Percentiles rank a stretch among this genome's conserved stretches.
Conservation (phyloP, 2,113 vertebrate genomes). For the Tyto alba region DNA sequence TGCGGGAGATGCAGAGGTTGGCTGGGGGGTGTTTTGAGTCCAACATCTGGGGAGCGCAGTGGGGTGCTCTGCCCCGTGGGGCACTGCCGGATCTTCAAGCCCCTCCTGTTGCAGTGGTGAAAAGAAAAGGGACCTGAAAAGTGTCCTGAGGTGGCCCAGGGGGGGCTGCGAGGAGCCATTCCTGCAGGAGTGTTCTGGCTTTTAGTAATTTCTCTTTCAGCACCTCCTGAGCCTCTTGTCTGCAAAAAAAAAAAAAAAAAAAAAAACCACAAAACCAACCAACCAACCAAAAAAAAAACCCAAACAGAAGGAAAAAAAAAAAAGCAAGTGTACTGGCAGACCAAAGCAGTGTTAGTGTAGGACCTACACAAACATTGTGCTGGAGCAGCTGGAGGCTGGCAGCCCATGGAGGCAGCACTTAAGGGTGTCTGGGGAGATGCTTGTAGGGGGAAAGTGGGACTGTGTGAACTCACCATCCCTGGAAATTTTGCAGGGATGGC, state of each 20-base stretch:
- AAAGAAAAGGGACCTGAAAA: background rate
- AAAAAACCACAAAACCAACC: too few relatives aligned
- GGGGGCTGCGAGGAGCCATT: background rate
- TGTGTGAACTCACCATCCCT: accelerated
- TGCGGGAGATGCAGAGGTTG: background rate
- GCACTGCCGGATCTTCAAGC: background rate
- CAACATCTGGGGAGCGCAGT: background rate
- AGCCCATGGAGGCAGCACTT: accelerated
- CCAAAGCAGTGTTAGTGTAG: background rate
- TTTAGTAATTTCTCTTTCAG: background rate
- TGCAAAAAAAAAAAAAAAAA: background rate
- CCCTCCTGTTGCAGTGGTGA: background rate
- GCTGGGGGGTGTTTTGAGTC: background rate
- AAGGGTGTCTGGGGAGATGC: background rate
- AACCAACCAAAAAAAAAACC: too few relatives aligned
- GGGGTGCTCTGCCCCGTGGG: background rate
- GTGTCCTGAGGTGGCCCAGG: background rate
- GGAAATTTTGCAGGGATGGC: accelerated
- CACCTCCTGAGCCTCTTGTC: background rate
- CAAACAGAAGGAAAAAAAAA: background rate
- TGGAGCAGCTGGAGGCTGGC: background rate
- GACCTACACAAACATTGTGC: background rate
- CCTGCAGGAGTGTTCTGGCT: background rate
- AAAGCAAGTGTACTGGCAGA: background rate
- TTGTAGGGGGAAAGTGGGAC: accelerated